These are phyloP conservation scores for Brienomyrus longianalis DNA, from an alignment of 2,113 vertebrate genomes.

Conservation along the genomic window DNA sequence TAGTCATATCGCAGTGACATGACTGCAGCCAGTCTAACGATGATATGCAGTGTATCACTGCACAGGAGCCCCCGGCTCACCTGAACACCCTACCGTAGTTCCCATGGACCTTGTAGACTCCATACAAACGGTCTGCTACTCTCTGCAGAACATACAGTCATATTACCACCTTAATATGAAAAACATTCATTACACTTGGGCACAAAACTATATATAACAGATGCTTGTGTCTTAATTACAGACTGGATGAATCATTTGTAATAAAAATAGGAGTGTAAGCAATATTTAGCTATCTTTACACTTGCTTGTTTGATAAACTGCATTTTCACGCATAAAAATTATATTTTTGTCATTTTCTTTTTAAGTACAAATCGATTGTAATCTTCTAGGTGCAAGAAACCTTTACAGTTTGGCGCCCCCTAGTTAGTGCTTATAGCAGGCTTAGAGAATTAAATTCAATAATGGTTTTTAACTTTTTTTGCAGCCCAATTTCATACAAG, in stretches of 20 bases:
- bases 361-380: too few relatives aligned
- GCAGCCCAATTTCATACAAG: neutral
- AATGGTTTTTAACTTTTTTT: neutral
- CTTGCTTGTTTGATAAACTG: neutral
- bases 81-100: conserved; percentile 97
- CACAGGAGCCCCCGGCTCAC: conserved; percentile 45
- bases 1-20: neutral
- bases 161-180: neutral
- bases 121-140: conserved; percentile 88
- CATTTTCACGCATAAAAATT: neutral
- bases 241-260: neutral
- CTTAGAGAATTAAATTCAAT: neutral
- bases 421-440: neutral
- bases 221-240: neutral
- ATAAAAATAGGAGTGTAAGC: neutral
- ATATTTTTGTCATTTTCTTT: too few relatives aligned
- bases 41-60: neutral
- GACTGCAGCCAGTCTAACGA: neutral
- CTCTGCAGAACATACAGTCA: conserved; percentile 59
- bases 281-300: neutral
- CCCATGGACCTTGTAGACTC: conserved; percentile 93
- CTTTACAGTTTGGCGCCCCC: neutral
- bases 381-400: neutral
- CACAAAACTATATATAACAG: neutral
- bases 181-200: neutral